phyloP scores from a whole-genome alignment of 2,113 vertebrate species.

The Anolis sagrei region DNA sequence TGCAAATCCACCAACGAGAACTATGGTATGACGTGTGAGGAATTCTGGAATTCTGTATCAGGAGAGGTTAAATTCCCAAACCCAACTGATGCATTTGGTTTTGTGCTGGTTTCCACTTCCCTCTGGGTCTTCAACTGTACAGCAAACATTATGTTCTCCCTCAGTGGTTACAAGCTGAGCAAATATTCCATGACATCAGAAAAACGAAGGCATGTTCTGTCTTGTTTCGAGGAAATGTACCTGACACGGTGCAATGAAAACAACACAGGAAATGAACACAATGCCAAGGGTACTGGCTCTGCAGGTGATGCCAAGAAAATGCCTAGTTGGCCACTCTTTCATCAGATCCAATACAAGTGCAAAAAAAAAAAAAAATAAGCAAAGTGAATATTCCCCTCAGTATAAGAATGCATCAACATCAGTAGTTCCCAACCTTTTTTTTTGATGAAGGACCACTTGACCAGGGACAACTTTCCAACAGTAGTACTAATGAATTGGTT shows the following conservation, averaged over 20 bases:
- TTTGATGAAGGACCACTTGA: too few relatives aligned
- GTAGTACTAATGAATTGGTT: too few relatives aligned
- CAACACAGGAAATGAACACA: neutral
- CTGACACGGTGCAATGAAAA: rapidly evolving
- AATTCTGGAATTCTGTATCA: too few relatives aligned
- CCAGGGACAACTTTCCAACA: too few relatives aligned
- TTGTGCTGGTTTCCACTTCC: neutral
- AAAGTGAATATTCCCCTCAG: too few relatives aligned
- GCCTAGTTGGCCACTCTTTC: neutral
- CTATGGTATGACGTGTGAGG: too few relatives aligned
- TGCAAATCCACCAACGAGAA: too few relatives aligned
- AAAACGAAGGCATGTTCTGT: neutral
- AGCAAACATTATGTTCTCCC: too few relatives aligned
- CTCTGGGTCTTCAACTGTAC: neutral
- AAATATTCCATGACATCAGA: constrained; percentile 12
- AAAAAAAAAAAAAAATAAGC: too few relatives aligned
- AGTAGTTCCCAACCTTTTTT: too few relatives aligned
- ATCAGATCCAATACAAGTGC: neutral
- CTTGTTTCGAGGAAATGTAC: neutral
- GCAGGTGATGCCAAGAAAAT: rapidly evolving
- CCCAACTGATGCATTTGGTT: neutral
- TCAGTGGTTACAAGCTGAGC: neutral
- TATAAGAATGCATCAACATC: too few relatives aligned
- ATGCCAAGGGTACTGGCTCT: constrained; percentile 1
- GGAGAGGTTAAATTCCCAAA: neutral